phyloP scores from a whole-genome alignment of 2,797 vertebrate species.

The Sebastes steindachneri region DNA sequence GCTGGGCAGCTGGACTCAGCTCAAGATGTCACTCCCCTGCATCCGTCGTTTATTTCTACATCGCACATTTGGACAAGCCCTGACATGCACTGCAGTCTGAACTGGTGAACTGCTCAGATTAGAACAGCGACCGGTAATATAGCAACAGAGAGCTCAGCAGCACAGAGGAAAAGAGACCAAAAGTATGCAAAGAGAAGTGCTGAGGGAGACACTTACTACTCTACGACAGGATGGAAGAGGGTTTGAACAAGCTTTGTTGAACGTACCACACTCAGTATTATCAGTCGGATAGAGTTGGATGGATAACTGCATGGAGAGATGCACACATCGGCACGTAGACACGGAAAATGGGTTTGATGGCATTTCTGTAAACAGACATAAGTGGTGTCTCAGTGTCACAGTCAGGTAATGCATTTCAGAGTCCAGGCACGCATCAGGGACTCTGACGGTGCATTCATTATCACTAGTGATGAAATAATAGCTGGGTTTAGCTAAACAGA shows the following conservation, averaged over 20 bases:
- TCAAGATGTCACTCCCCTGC: background rate
- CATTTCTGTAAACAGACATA: slow-evolving; percentile 50
- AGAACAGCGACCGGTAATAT: background rate
- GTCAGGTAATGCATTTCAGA: slow-evolving; percentile 33
- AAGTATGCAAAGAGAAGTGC: background rate
- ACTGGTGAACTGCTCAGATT: background rate
- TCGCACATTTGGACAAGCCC: background rate
- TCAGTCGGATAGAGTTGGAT: background rate
- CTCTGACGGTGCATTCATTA: background rate
- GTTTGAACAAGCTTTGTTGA: background rate
- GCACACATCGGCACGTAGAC: background rate
- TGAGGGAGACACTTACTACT: background rate
- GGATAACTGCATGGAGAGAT: background rate
- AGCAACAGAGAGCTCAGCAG: background rate
- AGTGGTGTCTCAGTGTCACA: slow-evolving; percentile 19
- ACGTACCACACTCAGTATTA: background rate
- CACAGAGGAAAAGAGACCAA: background rate
- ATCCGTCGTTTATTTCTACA: background rate
- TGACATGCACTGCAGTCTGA: background rate
- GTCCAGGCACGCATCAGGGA: background rate
- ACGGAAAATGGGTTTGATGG: slow-evolving; percentile 31
- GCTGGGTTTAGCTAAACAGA: background rate
- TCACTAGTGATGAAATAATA: slow-evolving; percentile 6
- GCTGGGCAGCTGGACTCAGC: too few species aligned
- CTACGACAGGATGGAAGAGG: background rate